Evolutionary conservation across 1,140 invertebrate genomes (phyloP), one percentile per base, ranked within the genome.

Genomic region (Popillia japonica): DNA sequence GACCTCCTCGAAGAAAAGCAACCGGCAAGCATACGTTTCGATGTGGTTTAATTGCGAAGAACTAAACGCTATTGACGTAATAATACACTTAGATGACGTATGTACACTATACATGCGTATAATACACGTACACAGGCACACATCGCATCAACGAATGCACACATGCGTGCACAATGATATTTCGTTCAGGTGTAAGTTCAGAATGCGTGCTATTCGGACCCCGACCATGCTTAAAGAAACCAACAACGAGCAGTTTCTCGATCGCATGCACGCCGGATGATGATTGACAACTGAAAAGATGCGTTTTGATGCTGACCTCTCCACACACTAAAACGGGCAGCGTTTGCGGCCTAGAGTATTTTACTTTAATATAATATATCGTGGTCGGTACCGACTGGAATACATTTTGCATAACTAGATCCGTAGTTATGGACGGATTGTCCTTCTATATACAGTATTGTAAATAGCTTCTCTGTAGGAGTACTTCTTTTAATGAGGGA

Each of bases 281-380:
- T 64, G 61, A 64, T 64, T 64, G 61, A 22, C 17, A 22, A 64
- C 61, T 64, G 61, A 64, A 64, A 64, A 64, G 61, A 64, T 64
- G 61, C 17, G 61, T 64, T 64, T 6, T 64, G 61, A 64, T 64
- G 61, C 61, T 64, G 61, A 64, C 61, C 61, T 64, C 17, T 64
- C 17, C 61, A 20, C 61, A 27, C 61, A 27, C 61, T 64, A 64
- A 64, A 64, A 64, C 61, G 61, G 61, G 22, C 61, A 64, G 61
- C 61, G 23, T 22, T 27, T 64, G 61, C 61, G n/a, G 61, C 17
- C 61, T 23, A 10, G 22, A 23, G 61, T 27, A 27, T 64, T n/a
- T 64, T 64, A 23, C 20, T 64, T 64, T 23, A 64, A 64, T 64
- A 64, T 64, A 64, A 64, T 20, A 64, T 64, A 27, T 6, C 22